These are phyloP conservation scores for Kryptolebias ocellatus DNA, from an alignment of 2,797 vertebrate species.

Conservation along the genomic window DNA sequence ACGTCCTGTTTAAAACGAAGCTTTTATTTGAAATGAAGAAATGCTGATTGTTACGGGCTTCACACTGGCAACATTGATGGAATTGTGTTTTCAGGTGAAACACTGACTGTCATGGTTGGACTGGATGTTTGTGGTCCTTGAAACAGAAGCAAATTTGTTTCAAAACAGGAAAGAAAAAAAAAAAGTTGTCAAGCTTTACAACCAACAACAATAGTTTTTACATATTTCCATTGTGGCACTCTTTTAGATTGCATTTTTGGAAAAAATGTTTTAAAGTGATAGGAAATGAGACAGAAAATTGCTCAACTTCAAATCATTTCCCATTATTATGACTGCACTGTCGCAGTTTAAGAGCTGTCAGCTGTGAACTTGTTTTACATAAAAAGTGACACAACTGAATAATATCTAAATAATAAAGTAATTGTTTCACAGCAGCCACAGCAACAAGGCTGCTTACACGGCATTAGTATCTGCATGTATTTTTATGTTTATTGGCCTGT, in stretches of 20 bases:
- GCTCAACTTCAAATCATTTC: constrained; percentile 1
- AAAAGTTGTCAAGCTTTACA: not conserved
- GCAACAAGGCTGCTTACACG: not conserved
- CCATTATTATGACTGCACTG: not conserved
- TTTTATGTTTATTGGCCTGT: not conserved
- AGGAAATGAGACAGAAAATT: constrained; percentile 2
- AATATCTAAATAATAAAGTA: not conserved
- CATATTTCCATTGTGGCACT: not conserved
- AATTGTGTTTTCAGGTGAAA: constrained; percentile 3
- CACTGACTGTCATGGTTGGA: not conserved
- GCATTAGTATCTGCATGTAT: not conserved
- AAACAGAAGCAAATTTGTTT: not conserved
- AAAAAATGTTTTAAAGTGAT: not conserved
- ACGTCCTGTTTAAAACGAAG: constrained; percentile 3
- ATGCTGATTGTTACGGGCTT: constrained; percentile 3
- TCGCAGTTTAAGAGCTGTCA: not conserved
- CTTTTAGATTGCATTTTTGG: not conserved
- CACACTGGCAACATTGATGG: not conserved
- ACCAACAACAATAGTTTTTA: not conserved
- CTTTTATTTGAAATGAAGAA: not conserved
- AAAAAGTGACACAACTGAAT: constrained; percentile 6
- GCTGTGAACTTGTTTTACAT: constrained; percentile 12
- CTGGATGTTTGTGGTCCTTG: not conserved
- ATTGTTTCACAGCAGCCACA: constrained; percentile 3
- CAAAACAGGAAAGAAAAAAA: not conserved